Evolutionary conservation across 1,140 invertebrate species (phyloP).

Genomic region (Solenopsis fugax): DNA sequence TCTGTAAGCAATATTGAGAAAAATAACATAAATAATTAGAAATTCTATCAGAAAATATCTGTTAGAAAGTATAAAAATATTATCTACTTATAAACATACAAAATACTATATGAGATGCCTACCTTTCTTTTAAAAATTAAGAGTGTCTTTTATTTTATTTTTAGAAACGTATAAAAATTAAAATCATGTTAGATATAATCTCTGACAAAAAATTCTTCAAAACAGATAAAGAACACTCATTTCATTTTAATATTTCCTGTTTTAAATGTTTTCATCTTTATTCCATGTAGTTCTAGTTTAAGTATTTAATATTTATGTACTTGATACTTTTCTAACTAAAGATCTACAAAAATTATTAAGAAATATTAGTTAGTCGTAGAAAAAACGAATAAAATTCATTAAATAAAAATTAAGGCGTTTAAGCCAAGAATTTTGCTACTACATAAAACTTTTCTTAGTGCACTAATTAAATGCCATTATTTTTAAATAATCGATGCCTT

Average conservation of each 20-base stretch:
- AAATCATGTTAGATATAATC: conserved; percentile 10
- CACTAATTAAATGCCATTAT: not conserved
- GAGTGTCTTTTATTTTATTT: too few species aligned
- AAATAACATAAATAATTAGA: not conserved
- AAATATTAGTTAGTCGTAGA: not conserved
- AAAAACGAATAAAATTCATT: not conserved
- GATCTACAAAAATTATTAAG: not conserved
- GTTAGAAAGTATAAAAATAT: not conserved
- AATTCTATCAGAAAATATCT: not conserved
- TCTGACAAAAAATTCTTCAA: not conserved
- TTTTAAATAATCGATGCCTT: not conserved
- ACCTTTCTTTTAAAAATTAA: not conserved
- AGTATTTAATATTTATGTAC: conserved; percentile 18
- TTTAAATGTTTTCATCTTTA: not conserved
- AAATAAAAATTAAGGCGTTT: not conserved
- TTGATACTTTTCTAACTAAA: not conserved
- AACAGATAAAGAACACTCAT: not conserved
- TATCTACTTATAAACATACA: not conserved
- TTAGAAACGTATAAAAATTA: not conserved
- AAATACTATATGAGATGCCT: not conserved
- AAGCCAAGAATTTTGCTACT: not conserved
- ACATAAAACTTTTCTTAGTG: not conserved
- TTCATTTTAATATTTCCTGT: not conserved
- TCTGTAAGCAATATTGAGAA: not conserved
- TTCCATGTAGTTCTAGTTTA: not conserved